Percentiles rank a stretch among this genome's conserved stretches.
Conservation (phyloP, 2,888 invertebrate species). For the Dolichopus griseipennis region DNA sequence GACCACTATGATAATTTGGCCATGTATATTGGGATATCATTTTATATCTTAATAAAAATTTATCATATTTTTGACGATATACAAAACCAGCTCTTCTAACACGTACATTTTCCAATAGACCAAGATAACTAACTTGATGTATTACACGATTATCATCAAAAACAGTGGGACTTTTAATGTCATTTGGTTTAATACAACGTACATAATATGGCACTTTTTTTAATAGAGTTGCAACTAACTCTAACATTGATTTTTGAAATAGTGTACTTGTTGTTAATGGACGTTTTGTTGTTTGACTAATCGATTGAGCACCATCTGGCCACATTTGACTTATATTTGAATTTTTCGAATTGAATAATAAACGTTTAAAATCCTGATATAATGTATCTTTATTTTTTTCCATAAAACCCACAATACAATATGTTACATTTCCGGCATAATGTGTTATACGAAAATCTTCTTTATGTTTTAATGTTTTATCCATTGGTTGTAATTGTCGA, state of each 20-base stretch:
- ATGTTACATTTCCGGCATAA: constrained; percentile 95
- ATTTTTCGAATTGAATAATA: constrained; percentile 77
- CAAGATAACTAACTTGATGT: constrained; percentile 60
- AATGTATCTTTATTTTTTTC: constrained; percentile 96
- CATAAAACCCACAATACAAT: constrained; percentile 81
- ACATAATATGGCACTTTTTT: constrained; percentile 96
- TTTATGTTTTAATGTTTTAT: constrained; percentile 69
- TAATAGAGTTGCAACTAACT: constrained; percentile 76
- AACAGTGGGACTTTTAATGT: constrained; percentile 74
- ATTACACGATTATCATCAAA: constrained; percentile 72
- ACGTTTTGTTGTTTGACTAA: constrained; percentile 85
- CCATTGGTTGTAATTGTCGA: constrained; percentile 70
- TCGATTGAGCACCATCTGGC: constrained; percentile 91
- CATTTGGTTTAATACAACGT: constrained; percentile 95
- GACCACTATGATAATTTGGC: constrained; percentile 83
- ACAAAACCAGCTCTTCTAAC: constrained; percentile 96
- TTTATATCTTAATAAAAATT: constrained; percentile 91
- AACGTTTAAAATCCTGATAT: constrained; percentile 92
- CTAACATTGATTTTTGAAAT: constrained; percentile 91
- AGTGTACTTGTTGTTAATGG: constrained; percentile 89
- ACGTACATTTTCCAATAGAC: constrained; percentile 89
- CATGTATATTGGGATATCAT: constrained; percentile 93
- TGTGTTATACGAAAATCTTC: constrained; percentile 79
- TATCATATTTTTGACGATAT: constrained; percentile 86
- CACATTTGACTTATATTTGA: constrained; percentile 77